Percentiles rank a stretch among this genome's conserved stretches.
phyloP scores from a whole-genome alignment of 1,140 invertebrate species.

The Samia ricini region DNA sequence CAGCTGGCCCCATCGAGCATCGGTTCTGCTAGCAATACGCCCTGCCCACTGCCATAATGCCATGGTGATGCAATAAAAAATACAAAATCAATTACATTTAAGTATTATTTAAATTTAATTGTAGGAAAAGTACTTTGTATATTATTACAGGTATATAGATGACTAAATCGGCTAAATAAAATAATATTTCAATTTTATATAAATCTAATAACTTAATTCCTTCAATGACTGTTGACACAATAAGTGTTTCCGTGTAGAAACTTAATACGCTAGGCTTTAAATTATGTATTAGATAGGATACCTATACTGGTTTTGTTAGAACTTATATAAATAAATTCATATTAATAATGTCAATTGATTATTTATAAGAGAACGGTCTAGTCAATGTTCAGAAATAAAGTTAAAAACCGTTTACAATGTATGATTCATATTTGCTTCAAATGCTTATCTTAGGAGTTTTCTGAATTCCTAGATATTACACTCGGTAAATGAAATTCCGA shows the following conservation, averaged over 20 bases:
- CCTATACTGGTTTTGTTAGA: not conserved
- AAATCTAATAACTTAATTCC: not conserved
- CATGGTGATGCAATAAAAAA: no score
- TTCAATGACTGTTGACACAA: not conserved
- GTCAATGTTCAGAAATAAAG: not conserved
- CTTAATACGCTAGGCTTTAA: not conserved
- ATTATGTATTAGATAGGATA: not conserved
- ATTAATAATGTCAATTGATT: not conserved
- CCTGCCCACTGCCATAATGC: no score
- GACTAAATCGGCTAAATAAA: not conserved
- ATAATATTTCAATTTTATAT: not conserved
- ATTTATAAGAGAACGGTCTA: not conserved
- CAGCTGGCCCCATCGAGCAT: no score
- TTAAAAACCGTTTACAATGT: not conserved
- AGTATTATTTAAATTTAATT: no score
- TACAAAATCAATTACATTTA: no score
- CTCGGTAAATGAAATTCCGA: not conserved
- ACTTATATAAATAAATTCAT: not conserved
- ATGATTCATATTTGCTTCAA: not conserved
- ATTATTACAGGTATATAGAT: no score
- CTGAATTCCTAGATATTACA: no score
- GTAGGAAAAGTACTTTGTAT: no score
- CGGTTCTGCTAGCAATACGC: no score
- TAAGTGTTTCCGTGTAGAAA: not conserved
- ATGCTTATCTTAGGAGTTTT: not conserved